Evolutionary conservation across 92 coral and sea anemone species (phyloP).

Genomic region (Chrysogorgia sp.): DNA sequence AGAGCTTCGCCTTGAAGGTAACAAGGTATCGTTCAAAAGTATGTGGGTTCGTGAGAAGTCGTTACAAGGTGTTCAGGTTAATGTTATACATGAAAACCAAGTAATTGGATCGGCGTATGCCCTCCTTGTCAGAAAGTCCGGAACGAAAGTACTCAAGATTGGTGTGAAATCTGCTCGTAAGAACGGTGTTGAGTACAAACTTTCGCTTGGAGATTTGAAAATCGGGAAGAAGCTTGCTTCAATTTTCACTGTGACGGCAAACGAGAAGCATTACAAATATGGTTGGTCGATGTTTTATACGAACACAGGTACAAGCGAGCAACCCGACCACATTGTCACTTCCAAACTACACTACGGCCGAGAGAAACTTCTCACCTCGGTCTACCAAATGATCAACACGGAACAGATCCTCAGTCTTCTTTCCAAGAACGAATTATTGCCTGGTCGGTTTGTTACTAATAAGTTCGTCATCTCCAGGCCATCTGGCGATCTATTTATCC

Average conservation of each 20-base stretch:
- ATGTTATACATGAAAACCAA: slow-evolving; percentile 10
- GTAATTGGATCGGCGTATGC: slow-evolving; percentile 1
- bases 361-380: slow-evolving; percentile 72
- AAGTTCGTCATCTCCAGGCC: slow-evolving; percentile 1
- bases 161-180: not conserved
- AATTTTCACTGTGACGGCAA: slow-evolving; percentile 35
- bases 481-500: not conserved
- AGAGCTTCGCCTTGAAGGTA: slow-evolving; percentile 24
- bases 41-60: not conserved
- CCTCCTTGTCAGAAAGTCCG: not conserved
- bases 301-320: slow-evolving; percentile 63
- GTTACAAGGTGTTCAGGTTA: slow-evolving; percentile 28
- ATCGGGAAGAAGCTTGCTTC: slow-evolving; percentile 19
- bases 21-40: slow-evolving; percentile 20
- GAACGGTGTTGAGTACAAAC: slow-evolving; percentile 23
- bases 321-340: slow-evolving; percentile 62
- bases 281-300: slow-evolving; percentile 76
- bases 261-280: slow-evolving; percentile 67
- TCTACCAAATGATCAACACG: slow-evolving; percentile 59
- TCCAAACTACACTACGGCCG: slow-evolving; percentile 71
- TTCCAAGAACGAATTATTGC: slow-evolving; percentile 75
- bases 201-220: slow-evolving; percentile 1
- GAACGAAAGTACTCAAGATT: slow-evolving; percentile 1
- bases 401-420: slow-evolving; percentile 49
- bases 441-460: slow-evolving; percentile 73